Evolutionary conservation across 2,797 vertebrate genomes (phyloP), one percentile per base, ranked within the genome.

Genomic region (Siniperca undulata): DNA sequence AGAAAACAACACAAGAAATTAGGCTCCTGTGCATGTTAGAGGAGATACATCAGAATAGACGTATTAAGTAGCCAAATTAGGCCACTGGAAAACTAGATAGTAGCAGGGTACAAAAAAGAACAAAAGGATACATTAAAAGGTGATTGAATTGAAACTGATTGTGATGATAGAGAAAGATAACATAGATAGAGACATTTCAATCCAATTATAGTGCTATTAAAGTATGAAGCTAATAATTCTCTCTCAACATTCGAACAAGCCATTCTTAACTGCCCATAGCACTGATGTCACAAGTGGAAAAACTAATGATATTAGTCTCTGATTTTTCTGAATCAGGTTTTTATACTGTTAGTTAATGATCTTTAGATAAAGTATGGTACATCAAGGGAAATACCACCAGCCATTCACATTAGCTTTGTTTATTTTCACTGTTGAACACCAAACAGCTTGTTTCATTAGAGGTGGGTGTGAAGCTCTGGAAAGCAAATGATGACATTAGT

Each of bases 1-100:
- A 30, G 70, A 77, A 74, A 68, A 75, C 46, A 64, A 36, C 27
- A 42, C 34, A 19, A 30, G 17, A 30, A 42, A 48, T 67, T 3
- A 70, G 42, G 59, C 34, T 62, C 12, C 17, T 24, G 22, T 40
- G 56, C 4, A 42, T 44, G 22, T 67, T 34, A 40, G 27, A 59
- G 20, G 14, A 46, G 38, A 40, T 24, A 5, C 53, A 77, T 65
- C 46, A 76, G 27, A 44, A 36, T 6, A 55, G 46, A 65, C 27
- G 50, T 9, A 0, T n/a, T 14, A 68, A 67, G 40, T 20, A 53
- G 19, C 20, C 59, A 22, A 50, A 65, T 30, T 14, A 40, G 48
- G 52, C 19, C 50, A 22, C 30, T 13, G 2, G 36, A 42, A n/a
- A 34, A 16, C 16, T 59, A 13, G 67, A 27, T 2, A 48, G 58